Conservation (phyloP, 2,797 vertebrate species). For the Leptatherina wallacei region DNA sequence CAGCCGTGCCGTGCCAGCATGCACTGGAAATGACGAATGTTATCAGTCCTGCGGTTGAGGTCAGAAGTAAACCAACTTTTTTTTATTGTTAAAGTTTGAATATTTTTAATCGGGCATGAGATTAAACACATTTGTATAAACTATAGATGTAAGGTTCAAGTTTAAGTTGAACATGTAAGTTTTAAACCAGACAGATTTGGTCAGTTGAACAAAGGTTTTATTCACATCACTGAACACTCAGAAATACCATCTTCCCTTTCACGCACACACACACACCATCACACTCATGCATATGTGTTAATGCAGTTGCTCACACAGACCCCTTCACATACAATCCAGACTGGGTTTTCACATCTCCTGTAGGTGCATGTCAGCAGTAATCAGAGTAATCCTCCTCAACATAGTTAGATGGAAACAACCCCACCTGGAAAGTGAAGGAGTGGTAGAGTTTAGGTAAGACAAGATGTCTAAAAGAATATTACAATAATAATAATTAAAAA, state of each 20-base stretch:
- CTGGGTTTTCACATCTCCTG: constrained; percentile 9
- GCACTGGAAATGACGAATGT: not conserved
- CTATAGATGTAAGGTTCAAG: not conserved
- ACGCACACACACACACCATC: constrained; percentile 39
- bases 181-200: constrained; percentile 7
- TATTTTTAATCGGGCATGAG: too few relatives aligned
- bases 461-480: not conserved
- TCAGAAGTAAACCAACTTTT: not conserved
- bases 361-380: constrained; percentile 85
- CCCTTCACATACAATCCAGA: not conserved
- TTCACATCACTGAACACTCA: constrained; percentile 57
- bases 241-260: constrained; percentile 19
- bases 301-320: constrained; percentile 30
- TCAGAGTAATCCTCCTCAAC: constrained; percentile 95
- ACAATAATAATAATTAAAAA: too few relatives aligned
- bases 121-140: not conserved
- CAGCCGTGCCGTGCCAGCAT: too few relatives aligned
- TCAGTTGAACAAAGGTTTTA: constrained; percentile 54
- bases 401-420: constrained; percentile 93
- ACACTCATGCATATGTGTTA: constrained; percentile 49
- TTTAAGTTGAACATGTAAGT: not conserved
- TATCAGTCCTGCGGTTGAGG: not conserved
- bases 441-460: constrained; percentile 7
- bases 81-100: too few relatives aligned
- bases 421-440: constrained; percentile 81